A percentile compares a stretch with the other conserved stretches of the same genome.
phyloP scores from a whole-genome alignment of 2,113 vertebrate genomes.

The Phainopepla nitens region DNA sequence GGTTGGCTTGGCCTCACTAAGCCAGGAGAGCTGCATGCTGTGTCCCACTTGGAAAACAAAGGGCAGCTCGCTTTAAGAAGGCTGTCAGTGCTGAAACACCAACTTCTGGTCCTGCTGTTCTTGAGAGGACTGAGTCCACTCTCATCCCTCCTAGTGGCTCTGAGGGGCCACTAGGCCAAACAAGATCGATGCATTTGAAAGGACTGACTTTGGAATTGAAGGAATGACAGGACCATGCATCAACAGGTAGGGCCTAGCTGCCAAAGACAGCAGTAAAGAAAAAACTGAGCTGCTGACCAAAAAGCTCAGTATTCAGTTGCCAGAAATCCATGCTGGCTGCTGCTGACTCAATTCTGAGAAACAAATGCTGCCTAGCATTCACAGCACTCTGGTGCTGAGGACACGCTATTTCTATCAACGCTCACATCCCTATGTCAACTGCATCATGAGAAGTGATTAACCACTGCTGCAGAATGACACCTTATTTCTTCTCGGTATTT shows the following conservation, averaged over 20 bases:
- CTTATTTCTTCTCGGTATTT: background rate
- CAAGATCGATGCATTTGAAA: background rate
- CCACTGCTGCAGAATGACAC: background rate
- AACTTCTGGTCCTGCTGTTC: background rate
- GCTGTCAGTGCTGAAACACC: background rate
- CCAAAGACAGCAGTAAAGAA: background rate
- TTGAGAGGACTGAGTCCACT: background rate
- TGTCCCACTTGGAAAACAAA: background rate
- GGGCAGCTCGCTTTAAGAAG: background rate
- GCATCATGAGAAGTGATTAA: background rate
- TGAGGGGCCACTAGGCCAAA: background rate
- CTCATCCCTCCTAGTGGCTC: background rate
- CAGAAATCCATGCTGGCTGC: background rate
- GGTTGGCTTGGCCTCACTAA: background rate
- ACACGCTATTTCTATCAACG: accelerated
- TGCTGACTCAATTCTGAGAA: background rate
- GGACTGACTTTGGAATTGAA: background rate
- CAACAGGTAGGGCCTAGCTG: background rate
- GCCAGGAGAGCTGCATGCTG: background rate
- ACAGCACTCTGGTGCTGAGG: background rate
- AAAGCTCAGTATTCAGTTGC: background rate
- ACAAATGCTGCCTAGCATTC: background rate
- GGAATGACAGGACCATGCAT: background rate
- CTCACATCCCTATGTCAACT: background rate
- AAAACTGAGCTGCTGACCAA: background rate